phyloP scores from a whole-genome alignment of 2,888 invertebrate genomes.

The Tinea trinotella region DNA sequence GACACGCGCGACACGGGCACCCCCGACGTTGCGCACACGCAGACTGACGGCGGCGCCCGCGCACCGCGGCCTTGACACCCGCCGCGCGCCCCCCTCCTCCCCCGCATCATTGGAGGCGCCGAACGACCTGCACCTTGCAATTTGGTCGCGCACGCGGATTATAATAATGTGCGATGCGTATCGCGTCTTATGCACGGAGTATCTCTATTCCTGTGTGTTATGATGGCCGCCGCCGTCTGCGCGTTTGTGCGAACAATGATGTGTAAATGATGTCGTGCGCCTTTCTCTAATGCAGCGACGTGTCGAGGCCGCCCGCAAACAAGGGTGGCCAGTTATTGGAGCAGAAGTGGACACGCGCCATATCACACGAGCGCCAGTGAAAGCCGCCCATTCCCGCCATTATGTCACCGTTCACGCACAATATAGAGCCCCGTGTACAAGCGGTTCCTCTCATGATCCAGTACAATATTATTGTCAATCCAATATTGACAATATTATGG shows the following conservation, averaged over 20 bases:
- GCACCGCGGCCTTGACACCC: background rate
- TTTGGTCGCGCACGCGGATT: too few relatives aligned
- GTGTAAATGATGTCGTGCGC: background rate
- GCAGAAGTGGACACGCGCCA: background rate
- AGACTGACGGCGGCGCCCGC: background rate
- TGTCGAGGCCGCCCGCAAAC: background rate
- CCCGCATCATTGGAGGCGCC: background rate
- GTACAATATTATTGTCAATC: too few relatives aligned
- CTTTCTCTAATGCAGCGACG: too few relatives aligned
- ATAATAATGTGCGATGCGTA: too few relatives aligned
- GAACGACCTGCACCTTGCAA: too few relatives aligned
- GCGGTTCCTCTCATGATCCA: too few relatives aligned
- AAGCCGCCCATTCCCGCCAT: too few relatives aligned
- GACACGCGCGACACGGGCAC: background rate
- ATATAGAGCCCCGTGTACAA: background rate
- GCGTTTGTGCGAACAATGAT: background rate
- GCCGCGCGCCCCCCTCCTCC: conserved; percentile 9
- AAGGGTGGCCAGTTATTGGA: background rate
- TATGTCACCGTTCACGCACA: background rate
- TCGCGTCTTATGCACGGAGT: background rate
- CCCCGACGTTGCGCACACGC: background rate
- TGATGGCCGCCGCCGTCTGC: background rate
- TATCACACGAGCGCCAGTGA: background rate
- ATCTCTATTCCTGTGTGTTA: background rate
- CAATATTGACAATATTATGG: background rate